Evolutionary conservation across 2,113 vertebrate genomes (phyloP), one percentile per base, ranked within the genome.

Genomic region (Psittacula cyanocephala): DNA sequence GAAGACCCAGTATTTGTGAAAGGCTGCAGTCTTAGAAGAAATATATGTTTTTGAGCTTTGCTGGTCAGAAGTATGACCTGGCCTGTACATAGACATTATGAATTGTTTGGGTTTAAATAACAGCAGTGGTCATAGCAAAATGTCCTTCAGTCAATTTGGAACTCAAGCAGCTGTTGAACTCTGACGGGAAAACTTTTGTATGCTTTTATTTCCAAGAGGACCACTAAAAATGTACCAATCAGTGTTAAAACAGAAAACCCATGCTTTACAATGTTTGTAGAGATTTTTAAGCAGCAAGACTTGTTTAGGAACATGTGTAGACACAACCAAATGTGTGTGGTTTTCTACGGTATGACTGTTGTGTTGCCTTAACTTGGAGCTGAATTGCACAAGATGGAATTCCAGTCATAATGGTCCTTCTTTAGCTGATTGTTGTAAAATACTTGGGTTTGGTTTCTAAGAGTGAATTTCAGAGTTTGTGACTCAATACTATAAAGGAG

Each of bases 301-400:
- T 35, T 85, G 35, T 59, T 95, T n/a, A 29, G 35, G 47, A 89
- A 71, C 10, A 27, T 2, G 2, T 29, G 2, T 43, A 71, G 52
- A 16, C 24, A 18, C 10, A 65, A 28, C 4, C 8, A 64, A 64
- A 29, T 0, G 1, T 14, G n/a, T 8, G 1, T 12, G 15, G 13
- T 55, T 52, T 71, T 16, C 53, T 64, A 3, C 1, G 1, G 7
- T 71, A 2, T 33, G 17, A 33, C 60, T 84, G 0, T 49, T 59
- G 29, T 50, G 19, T 35, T 71, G 25, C 19, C 12, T 35, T 88
- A 67, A 33, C 17, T 55, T 60, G 14, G 17, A 47, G 14, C 15
- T 86, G 19, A 68, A 79, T 67, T 44, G 7, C 37, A 70, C 15
- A 27, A 82, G 65, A 11, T 74, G 15, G 13, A 80, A 20, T 52